Evolutionary conservation across 2,888 invertebrate genomes (phyloP).

Genomic region (Colostygia pectinataria): DNA sequence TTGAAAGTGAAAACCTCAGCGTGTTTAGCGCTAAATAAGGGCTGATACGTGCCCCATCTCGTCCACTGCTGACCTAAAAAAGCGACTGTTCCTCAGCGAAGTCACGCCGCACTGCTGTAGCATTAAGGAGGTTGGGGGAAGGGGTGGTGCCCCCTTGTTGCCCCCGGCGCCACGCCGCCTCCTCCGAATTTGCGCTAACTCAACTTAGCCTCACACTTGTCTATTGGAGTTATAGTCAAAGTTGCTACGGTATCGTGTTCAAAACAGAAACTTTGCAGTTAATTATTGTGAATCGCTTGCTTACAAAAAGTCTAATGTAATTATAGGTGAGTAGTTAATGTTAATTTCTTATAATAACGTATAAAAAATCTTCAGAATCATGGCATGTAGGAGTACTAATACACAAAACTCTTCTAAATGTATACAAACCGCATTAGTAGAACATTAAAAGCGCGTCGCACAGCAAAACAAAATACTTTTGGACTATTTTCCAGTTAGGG

Average conservation of each 20-base stretch:
- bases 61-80: conserved; percentile 30
- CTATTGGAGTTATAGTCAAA: conserved; percentile 5
- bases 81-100: conserved; percentile 44
- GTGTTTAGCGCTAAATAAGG: conserved; percentile 20
- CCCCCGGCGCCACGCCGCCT: conserved; percentile 44
- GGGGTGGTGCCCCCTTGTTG: conserved; percentile 7
- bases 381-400: no score
- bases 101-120: conserved; percentile 64
- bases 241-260: not conserved
- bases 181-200: conserved; percentile 30
- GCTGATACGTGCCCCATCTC: conserved; percentile 21
- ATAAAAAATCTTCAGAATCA: no score
- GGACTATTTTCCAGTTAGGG: no score
- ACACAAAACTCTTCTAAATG: no score
- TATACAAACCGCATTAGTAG: no score
- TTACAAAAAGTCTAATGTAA: not conserved
- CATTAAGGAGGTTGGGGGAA: conserved; percentile 38
- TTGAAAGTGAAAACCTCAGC: conserved; percentile 21
- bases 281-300: conserved; percentile 2
- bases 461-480: no score
- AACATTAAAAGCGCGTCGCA: no score
- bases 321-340: no score
- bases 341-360: no score
- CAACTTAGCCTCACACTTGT: conserved; percentile 18
- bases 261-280: no score